phyloP scores from a whole-genome alignment of 2,888 invertebrate species.

The Opisthograptis luteolata region DNA sequence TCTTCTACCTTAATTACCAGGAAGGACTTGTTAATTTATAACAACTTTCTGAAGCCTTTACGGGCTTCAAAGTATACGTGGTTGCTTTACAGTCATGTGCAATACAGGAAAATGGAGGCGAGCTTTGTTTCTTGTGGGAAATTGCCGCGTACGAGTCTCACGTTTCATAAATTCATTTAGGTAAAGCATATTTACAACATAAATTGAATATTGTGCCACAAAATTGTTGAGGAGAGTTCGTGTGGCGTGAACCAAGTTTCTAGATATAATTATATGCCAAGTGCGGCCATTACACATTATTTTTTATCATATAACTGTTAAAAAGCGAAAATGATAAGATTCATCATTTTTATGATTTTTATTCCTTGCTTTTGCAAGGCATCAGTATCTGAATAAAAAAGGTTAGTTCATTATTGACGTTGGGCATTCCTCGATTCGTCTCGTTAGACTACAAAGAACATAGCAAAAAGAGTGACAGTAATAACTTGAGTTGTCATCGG shows the following conservation, averaged over 20 bases:
- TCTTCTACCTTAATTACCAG: slow-evolving; percentile 26
- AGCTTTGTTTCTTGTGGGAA: slow-evolving; percentile 7
- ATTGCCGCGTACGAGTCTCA: slow-evolving; percentile 2
- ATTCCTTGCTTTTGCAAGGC: too few relatives aligned
- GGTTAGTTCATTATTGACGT: slow-evolving; percentile 76
- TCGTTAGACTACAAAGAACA: slow-evolving; percentile 62
- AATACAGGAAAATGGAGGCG: slow-evolving; percentile 26
- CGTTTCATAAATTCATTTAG: slow-evolving; percentile 12
- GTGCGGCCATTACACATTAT: too few relatives aligned
- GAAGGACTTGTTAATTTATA: slow-evolving; percentile 39
- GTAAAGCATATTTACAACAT: neutral
- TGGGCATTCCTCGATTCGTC: slow-evolving; percentile 69
- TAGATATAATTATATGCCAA: too few relatives aligned
- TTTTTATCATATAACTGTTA: too few relatives aligned
- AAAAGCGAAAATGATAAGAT: too few relatives aligned
- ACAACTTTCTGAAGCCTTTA: slow-evolving; percentile 38
- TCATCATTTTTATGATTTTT: too few relatives aligned
- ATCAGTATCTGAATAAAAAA: slow-evolving; percentile 63
- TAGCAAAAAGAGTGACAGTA: slow-evolving; percentile 5
- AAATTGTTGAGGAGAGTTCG: slow-evolving; percentile 1
- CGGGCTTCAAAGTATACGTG: slow-evolving; percentile 47
- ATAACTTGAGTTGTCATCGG: too few relatives aligned
- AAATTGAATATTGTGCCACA: neutral
- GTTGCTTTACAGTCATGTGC: slow-evolving; percentile 57
- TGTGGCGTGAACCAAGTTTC: too few relatives aligned